These are phyloP conservation scores for Drosophila colorata DNA, from an alignment of 2,888 invertebrate species.

Conservation along the genomic window DNA sequence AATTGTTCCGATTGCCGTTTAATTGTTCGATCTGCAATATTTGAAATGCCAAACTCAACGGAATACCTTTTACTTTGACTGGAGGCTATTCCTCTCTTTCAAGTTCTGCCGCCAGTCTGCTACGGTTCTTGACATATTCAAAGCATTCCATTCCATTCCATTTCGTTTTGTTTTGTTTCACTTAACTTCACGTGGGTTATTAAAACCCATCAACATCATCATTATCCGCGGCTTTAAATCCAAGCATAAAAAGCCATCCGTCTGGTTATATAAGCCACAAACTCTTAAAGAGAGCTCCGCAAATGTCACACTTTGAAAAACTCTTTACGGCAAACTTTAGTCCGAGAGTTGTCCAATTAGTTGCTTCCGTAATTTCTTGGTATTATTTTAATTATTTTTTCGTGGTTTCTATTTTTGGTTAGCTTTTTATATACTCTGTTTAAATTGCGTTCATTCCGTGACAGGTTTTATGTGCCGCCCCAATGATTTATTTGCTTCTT, in stretches of 20 bases:
- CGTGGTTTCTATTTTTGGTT: constrained; percentile 18
- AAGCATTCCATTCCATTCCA: constrained; percentile 50
- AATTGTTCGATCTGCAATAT: constrained; percentile 71
- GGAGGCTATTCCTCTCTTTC: constrained; percentile 15
- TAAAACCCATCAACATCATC: constrained; percentile 58
- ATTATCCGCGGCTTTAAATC: constrained; percentile 26
- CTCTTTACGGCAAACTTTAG: constrained; percentile 20
- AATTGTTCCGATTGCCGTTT: constrained; percentile 78
- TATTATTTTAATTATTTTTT: constrained; percentile 77
- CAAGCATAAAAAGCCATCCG: constrained; percentile 40
- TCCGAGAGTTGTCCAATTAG: constrained; percentile 66
- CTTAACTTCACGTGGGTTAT: constrained; percentile 56
- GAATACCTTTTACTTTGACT: constrained; percentile 19
- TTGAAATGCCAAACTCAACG: constrained; percentile 64
- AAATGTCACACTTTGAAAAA: constrained; percentile 65
- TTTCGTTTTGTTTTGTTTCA: constrained; percentile 34
- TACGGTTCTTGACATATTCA: constrained; percentile 78
- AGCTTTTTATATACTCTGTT: constrained; percentile 44
- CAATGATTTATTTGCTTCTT: constrained; percentile 64
- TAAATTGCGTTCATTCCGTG: constrained; percentile 58
- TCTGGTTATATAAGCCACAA: constrained; percentile 57
- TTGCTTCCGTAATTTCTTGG: constrained; percentile 80
- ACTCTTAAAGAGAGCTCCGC: constrained; percentile 36
- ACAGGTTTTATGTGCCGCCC: constrained; percentile 59
- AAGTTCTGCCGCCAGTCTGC: constrained; percentile 62